These are phyloP conservation scores for Bombus polaris DNA, from an alignment of 1,140 invertebrate species.

Conservation along the genomic window DNA sequence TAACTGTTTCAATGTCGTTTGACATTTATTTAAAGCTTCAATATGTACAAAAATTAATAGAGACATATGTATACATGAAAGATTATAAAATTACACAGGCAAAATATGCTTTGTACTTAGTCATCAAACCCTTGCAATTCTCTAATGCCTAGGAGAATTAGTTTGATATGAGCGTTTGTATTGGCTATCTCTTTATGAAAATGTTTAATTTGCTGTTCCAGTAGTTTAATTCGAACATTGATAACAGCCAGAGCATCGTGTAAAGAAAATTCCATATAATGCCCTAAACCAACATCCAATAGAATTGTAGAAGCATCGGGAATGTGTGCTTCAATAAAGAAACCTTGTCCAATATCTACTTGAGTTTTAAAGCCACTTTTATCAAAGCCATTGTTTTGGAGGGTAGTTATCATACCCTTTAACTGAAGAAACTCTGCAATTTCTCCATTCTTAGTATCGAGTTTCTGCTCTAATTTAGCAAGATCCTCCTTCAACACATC, in stretches of 20 bases:
- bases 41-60: slow-evolving; percentile 26
- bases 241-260: slow-evolving; percentile 89
- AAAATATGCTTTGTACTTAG: background rate
- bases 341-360: slow-evolving; percentile 90
- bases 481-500: slow-evolving; percentile 87
- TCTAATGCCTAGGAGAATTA: slow-evolving; percentile 87
- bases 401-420: slow-evolving; percentile 84
- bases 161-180: slow-evolving; percentile 91
- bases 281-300: slow-evolving; percentile 89
- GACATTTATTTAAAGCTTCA: background rate
- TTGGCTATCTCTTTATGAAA: slow-evolving; percentile 86
- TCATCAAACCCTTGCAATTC: slow-evolving; percentile 82
- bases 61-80: background rate
- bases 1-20: background rate
- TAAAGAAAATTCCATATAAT: slow-evolving; percentile 89
- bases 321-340: slow-evolving; percentile 89
- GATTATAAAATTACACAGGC: background rate
- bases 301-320: slow-evolving; percentile 87
- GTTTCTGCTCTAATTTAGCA: slow-evolving; percentile 83
- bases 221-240: slow-evolving; percentile 86
- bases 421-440: slow-evolving; percentile 89
- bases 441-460: slow-evolving; percentile 86
- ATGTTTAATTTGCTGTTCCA: slow-evolving; percentile 85
- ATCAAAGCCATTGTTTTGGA: slow-evolving; percentile 71
- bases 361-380: slow-evolving; percentile 89